These are phyloP conservation scores for Oryzias sinensis DNA, from an alignment of 2,797 vertebrate species.

Conservation along the genomic window DNA sequence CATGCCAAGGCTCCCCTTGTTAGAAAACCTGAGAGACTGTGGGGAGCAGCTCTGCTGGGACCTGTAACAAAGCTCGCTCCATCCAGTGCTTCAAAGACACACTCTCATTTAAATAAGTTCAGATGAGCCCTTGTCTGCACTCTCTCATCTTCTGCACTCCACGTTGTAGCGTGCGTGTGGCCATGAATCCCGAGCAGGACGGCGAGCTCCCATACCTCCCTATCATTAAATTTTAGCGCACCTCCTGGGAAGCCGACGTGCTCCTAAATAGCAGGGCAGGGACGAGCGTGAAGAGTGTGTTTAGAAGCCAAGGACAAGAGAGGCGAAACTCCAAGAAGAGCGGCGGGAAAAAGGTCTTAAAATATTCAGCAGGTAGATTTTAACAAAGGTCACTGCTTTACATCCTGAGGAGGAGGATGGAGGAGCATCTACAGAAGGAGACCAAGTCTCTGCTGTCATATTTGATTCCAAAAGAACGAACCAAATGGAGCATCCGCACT, in stretches of 20 bases:
- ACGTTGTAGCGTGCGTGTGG: constrained; percentile 36
- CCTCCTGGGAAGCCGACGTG: constrained; percentile 35
- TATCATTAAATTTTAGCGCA: constrained; percentile 52
- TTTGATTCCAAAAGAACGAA: constrained; percentile 21
- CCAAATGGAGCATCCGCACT: neutral
- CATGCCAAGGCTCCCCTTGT: constrained; percentile 69
- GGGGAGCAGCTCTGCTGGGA: constrained; percentile 62
- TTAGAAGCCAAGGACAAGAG: constrained; percentile 66
- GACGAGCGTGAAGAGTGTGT: constrained; percentile 64
- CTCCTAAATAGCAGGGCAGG: constrained; percentile 61
- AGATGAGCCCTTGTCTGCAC: constrained; percentile 35
- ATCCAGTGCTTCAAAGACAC: constrained; percentile 68
- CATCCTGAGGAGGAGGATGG: constrained; percentile 20
- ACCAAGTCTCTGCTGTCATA: constrained; percentile 7
- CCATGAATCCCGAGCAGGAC: constrained; percentile 54
- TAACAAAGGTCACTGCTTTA: constrained; percentile 36
- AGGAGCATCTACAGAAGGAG: neutral
- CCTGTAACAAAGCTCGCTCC: constrained; percentile 63
- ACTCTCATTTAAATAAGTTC: constrained; percentile 66
- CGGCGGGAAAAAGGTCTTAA: constrained; percentile 38
- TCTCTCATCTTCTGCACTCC: constrained; percentile 33
- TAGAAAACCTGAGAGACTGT: constrained; percentile 71
- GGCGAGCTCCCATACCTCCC: constrained; percentile 43
- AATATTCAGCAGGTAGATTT: constrained; percentile 53
- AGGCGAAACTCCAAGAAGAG: constrained; percentile 33